Percentiles rank a stretch among this genome's conserved stretches.
Conservation (phyloP, 2,113 vertebrate species). For the Tursiops truncatus region DNA sequence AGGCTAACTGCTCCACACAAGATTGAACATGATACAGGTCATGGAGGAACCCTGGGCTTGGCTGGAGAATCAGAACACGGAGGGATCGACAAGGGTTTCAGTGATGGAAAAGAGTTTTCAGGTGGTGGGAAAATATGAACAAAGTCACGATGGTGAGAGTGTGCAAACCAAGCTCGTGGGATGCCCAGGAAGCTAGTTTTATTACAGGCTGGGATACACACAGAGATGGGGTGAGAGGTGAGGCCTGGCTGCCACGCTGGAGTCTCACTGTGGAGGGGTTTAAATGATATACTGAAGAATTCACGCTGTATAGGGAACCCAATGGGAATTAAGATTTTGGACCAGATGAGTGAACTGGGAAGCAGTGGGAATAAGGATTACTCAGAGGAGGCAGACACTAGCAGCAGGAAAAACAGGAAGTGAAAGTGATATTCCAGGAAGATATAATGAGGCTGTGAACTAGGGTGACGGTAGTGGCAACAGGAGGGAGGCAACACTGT, state of each 20-base stretch:
- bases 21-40: background rate
- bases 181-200: background rate
- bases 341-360: background rate
- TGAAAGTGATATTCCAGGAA: background rate
- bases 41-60: background rate
- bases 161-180: background rate
- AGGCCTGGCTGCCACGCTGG: no score
- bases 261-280: background rate
- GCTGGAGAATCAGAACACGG: background rate
- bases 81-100: background rate
- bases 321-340: background rate
- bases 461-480: rapidly evolving
- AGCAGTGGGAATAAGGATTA: background rate
- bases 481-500: background rate
- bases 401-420: background rate
- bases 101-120: background rate
- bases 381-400: background rate
- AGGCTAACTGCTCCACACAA: background rate
- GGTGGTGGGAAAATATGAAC: background rate
- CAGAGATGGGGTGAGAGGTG: background rate
- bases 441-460: background rate
- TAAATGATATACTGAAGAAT: background rate
- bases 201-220: background rate
- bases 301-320: background rate
- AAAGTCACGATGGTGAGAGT: background rate